Base-by-base conservation (phyloP, 1,140 invertebrate genomes). In the Dendrolimus kikuchii region DNA sequence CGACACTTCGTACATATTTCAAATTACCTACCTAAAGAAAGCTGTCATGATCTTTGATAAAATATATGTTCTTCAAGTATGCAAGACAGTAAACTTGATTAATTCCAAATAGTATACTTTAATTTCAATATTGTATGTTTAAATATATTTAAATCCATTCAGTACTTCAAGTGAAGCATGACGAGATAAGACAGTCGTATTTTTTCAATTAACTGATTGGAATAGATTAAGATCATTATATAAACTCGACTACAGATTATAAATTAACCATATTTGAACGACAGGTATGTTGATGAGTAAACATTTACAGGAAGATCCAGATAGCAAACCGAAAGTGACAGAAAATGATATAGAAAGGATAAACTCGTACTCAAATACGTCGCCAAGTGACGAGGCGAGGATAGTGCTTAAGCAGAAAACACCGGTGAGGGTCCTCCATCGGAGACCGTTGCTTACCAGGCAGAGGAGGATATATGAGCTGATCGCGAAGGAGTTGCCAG, bases 381-480 rank as follows among this genome's bases (percentile, higher is more conserved):
- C 59, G 0, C 9, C 49, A 0, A 62, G 48, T 4, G 63, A 79
- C 62, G 61, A 68, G 39, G 38, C 60, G 42, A 67, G 84, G 6
- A 77, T 94, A 8, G 74, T 86, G 46, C 89, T 93, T 39, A 61
- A 89, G 8, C 95, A 97, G 75, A 92, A 92, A 70, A 97, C 95
- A 1, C 95, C 95, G 0, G 84, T 98, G 8, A 79, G 96, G 64
- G 96, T 98, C 4, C 81, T 98, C 23, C 96, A 98, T 75, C 86
- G 95, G 48, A 86, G 95, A 46, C 92, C 95, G 2, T 79, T 95
- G 41, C 89, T 92, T 7, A 86, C 89, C 4, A 86, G 95, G 51
- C 77, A 84, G 5, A 89, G 92, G 59, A 89, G 82, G 0, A 91
- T 97, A 59, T 86, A 93, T 65, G 81, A 88, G 6, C 88, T 96